Percentiles rank a stretch among this genome's conserved stretches.
These are phyloP conservation scores for Coecobrya sp. DNA, from an alignment of 2,888 invertebrate genomes.

Conservation along the genomic window DNA sequence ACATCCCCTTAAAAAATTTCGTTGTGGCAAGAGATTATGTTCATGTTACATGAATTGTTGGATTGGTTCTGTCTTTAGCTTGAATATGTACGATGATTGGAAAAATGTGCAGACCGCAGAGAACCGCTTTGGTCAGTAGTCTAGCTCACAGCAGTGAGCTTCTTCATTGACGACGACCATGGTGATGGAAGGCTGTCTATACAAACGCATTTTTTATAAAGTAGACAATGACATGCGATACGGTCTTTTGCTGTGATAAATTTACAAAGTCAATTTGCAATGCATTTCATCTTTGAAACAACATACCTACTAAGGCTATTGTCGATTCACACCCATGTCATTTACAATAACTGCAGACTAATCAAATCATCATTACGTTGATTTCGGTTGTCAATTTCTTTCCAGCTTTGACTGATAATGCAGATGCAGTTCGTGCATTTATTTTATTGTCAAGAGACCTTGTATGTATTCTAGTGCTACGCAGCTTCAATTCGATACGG, in stretches of 20 bases:
- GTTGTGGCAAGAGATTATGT: no score
- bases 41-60: no score
- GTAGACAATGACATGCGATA: conserved; percentile 65
- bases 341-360: conserved; percentile 9
- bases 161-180: conserved; percentile 32
- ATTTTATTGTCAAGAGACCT: background rate
- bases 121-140: conserved; percentile 21
- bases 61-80: background rate
- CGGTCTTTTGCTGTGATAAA: conserved; percentile 46
- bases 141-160: conserved; percentile 55
- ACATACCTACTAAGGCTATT: background rate
- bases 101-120: background rate
- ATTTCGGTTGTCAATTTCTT: background rate
- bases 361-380: conserved; percentile 48
- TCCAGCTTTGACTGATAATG: background rate
- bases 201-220: conserved; percentile 49
- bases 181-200: conserved; percentile 63
- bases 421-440: conserved; percentile 18
- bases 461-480: background rate
- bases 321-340: background rate
- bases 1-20: conserved; percentile 1
- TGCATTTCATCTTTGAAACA: conserved; percentile 9
- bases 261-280: conserved; percentile 48
- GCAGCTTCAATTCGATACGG: background rate
- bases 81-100: background rate